Conservation (phyloP, 2,888 invertebrate genomes). For the Trichacis sp. region DNA sequence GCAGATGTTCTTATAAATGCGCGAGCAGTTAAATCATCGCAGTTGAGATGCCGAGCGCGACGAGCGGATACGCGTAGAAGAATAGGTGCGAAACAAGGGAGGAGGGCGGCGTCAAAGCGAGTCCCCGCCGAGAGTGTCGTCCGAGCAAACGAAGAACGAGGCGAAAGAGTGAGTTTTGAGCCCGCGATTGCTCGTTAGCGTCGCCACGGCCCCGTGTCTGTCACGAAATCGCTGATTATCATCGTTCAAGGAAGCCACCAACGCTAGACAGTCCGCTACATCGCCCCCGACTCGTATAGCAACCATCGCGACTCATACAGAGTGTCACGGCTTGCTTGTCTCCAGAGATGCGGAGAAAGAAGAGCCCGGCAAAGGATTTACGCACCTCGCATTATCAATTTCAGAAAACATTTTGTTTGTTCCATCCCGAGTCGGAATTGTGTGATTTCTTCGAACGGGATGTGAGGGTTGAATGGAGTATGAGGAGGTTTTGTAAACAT, state of each 20-base stretch:
- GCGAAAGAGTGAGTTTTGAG: constrained; percentile 51
- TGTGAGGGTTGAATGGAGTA: too few species aligned
- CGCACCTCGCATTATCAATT: too few species aligned
- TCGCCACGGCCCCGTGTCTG: constrained; percentile 69
- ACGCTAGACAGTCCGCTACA: constrained; percentile 51
- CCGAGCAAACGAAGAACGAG: constrained; percentile 50
- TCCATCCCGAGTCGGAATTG: too few species aligned
- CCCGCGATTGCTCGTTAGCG: constrained; percentile 68
- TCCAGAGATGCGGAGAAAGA: constrained; percentile 26
- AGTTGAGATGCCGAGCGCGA: constrained; percentile 35
- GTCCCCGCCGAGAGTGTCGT: constrained; percentile 58
- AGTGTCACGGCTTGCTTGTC: constrained; percentile 57
- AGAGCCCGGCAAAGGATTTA: too few species aligned
- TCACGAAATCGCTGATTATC: constrained; percentile 70
- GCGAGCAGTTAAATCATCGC: constrained; percentile 41
- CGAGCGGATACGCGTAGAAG: constrained; percentile 34
- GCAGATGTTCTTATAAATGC: constrained; percentile 42
- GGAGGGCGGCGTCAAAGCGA: constrained; percentile 42
- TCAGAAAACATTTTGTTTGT: too few species aligned
- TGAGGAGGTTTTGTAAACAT: too few species aligned
- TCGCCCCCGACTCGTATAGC: constrained; percentile 53
- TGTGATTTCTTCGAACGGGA: too few species aligned
- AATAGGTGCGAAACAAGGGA: constrained; percentile 42
- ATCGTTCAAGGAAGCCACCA: constrained; percentile 68
- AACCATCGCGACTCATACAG: constrained; percentile 59